Evolutionary conservation across 2,113 vertebrate genomes (phyloP).

Genomic region (Pica pica): DNA sequence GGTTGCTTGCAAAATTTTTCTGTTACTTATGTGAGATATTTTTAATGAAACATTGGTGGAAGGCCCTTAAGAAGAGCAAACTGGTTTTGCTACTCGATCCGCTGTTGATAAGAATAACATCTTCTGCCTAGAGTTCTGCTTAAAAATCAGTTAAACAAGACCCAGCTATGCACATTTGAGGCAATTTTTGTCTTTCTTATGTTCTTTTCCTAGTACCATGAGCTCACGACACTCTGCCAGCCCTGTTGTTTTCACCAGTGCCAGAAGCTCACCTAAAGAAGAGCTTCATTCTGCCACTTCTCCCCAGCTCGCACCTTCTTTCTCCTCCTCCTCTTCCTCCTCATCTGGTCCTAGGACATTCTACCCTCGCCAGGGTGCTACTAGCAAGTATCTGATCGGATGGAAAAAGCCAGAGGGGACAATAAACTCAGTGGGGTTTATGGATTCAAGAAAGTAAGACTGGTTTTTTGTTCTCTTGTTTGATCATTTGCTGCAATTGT

Average conservation of each 20-base stretch:
- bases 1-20: neutral
- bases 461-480: constrained; percentile 19
- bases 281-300: constrained; percentile 85
- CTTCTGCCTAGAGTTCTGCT: neutral
- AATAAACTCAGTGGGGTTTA: constrained; percentile 98
- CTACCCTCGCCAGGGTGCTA: constrained; percentile 97
- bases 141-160: neutral
- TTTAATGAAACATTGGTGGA: neutral
- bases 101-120: neutral
- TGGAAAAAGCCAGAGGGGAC: constrained; percentile 99
- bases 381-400: constrained; percentile 98
- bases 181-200: constrained; percentile 42
- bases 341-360: constrained; percentile 93
- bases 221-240: constrained; percentile 87
- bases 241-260: constrained; percentile 79
- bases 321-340: constrained; percentile 88
- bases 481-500: neutral
- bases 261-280: constrained; percentile 90
- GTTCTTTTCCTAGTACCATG: constrained; percentile 73
- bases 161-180: neutral
- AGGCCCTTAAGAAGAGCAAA: neutral
- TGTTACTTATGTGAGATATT: neutral
- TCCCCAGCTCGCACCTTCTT: constrained; percentile 76
- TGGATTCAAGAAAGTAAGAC: constrained; percentile 96
- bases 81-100: neutral